Evolutionary conservation across 1,140 invertebrate species (phyloP), one percentile per base, ranked within the genome.

Genomic region (Plectrocnemia conspersa): DNA sequence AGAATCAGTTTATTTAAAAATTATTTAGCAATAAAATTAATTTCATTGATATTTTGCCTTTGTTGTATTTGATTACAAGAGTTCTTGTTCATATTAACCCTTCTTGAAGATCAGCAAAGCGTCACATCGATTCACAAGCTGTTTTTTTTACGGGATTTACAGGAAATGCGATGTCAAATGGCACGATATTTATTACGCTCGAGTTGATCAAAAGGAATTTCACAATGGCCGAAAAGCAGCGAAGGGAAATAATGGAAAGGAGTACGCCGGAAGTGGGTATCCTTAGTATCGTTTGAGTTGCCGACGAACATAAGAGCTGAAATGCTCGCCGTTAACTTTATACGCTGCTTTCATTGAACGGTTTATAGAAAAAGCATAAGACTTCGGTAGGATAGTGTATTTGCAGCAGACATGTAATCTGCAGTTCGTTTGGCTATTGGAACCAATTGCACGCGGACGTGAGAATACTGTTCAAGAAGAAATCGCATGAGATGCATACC

Each of bases 361-460:
- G 42, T 24, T 22, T 9, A 45, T 45, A 23, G 42, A 45, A 45
- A 41, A 41, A 41, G 38, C 38, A 41, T n/a, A n/a, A n/a, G n/a
- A n/a, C n/a, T n/a, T 41, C 38, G 19, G 38, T 41, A 11, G 42
- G 16, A n/a, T n/a, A 45, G 42, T 45, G 25, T 45, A 45, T 45
- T 45, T 45, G 42, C 42, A 22, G 42, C 42, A 25, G 42, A 45
- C 42, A 45, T 45, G 42, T 45, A 45, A 45, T 45, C 42, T 45
- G 19, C 19, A 24, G 23, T 25, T 45, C 42, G 13, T n/a, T 22
- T 45, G 21, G 21, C 13, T n/a, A 23, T 3, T 15, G 13, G 9
- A 21, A 23, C 10, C 42, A 25, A 45, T 45, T 45, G 42, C 19
- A 45, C 11, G 11, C 10, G 42, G n/a, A 45, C 42, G 42, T 45